These are phyloP conservation scores for Alaudala cheleensis DNA, from an alignment of 2,113 vertebrate genomes.

Conservation along the genomic window DNA sequence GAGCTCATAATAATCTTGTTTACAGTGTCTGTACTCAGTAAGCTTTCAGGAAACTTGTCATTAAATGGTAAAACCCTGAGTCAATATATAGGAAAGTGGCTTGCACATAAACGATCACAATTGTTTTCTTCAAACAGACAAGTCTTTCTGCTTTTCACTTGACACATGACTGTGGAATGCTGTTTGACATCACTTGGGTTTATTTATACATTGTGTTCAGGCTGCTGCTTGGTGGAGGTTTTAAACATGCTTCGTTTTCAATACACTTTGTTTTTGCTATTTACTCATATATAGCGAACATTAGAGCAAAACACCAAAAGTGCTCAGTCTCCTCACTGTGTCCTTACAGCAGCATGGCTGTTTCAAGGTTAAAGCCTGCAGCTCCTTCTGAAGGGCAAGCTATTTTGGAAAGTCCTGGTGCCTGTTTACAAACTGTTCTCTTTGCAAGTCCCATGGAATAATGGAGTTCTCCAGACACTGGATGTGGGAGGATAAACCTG, in stretches of 20 bases:
- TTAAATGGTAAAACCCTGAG: slow-evolving; percentile 37
- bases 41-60: background rate
- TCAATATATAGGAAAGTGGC: slow-evolving; percentile 25
- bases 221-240: background rate
- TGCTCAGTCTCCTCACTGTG: background rate
- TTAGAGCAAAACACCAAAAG: background rate
- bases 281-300: background rate
- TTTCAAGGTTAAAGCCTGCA: slow-evolving; percentile 28
- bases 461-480: background rate
- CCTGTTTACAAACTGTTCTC: slow-evolving; percentile 21
- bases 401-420: background rate
- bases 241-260: background rate
- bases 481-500: slow-evolving; percentile 33
- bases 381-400: background rate
- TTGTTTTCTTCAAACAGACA: slow-evolving; percentile 45
- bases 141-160: slow-evolving; percentile 53
- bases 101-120: slow-evolving; percentile 5
- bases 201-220: slow-evolving; percentile 27
- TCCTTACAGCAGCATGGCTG: background rate
- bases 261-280: background rate
- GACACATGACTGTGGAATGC: slow-evolving; percentile 62
- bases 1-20: background rate
- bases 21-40: background rate
- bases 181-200: slow-evolving; percentile 47
- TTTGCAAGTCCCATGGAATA: background rate